Evolutionary conservation across 2,888 invertebrate species (phyloP), one percentile per base, ranked within the genome.

Genomic region (Plemyria rubiginata): DNA sequence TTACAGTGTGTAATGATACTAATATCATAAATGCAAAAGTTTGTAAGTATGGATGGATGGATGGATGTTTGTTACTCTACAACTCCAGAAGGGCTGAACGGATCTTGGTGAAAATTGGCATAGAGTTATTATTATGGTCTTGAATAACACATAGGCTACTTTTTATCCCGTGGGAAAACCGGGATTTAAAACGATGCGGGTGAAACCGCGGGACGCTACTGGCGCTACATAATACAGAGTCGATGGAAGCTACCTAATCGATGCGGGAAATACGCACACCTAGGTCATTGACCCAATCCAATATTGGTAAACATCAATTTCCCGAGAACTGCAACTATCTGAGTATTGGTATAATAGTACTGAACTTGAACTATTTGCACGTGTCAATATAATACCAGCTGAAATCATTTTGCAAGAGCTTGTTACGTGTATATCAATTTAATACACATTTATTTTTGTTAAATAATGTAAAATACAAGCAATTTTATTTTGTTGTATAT

Each of bases 281-380:
- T 16, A 48, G 64, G 53, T 64, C 60, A 56, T 40, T 57, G 60
- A 54, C 64, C 58, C 43, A 36, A 15, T 49, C 59, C 43, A 38
- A 41, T 46, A 54, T 46, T 50, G 40, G 58, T 55, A 55, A 61
- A 61, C 65, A 65, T 61, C 15, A 50, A 56, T 60, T 57, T 64
- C 32, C 62, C 53, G 53, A 60, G 56, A 60, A 57, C 36, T 54
- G 52, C 62, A 68, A 60, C 8, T 64, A 66, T 46, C 40, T 28
- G 56, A 22, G 22, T 22, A 22, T 22, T 22, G 3, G 22, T 40
- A 52, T 15, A 65, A 50, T 38, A 52, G 40, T 64, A 41, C 29
- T 58, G 63, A 59, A 63, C 59, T 63, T 63, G 51, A 59, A 46
- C 54, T 63, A 55, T 63, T 51, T 36, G n/a, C 46, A 41, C 48